Evolutionary conservation across 1,140 invertebrate species (phyloP), one percentile per base, ranked within the genome.

Genomic region (Parapsyche elsis): DNA sequence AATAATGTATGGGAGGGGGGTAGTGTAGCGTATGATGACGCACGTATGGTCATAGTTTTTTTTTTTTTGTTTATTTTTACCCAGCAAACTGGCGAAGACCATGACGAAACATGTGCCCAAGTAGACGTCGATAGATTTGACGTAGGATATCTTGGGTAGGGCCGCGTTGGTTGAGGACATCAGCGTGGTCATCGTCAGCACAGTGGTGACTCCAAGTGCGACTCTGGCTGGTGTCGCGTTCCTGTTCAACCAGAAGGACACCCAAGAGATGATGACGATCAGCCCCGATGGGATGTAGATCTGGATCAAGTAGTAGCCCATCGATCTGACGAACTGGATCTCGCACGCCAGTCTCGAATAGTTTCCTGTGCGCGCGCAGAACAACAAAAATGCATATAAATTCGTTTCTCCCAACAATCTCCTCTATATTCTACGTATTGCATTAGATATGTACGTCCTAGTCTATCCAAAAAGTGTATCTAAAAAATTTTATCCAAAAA

Each of bases 291-390:
- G 98, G 90, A 99, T 98, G 92, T 99, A 99, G 88, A 99, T 99
- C 91, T 99, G 98, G 90, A 99, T 99, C 85, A 99, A 91, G 91
- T 99, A 99, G 92, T 99, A 99, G 85, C 98, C 98, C 95, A 99
- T 97, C 85, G 96, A 98, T 82, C 98, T 94, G 80, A 97, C 96
- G 90, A 99, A 98, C 90, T 98, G 96, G 88, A 99, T 98, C 91
- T 98, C 96, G 90, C 96, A 98, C 80, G 97, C 96, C 91, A 99
- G 91, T 86, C 98, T 93, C 85, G 97, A 99, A 90, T 99, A 99
- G 91, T 99, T 98, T 91, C 98, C 97, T 98, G 90, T 38, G 64
- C 19, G 19, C 19, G 19, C 45, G 38, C 71, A 57, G 14, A 70
- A 9, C 26, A 64, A 77, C 16, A 64, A 64, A 46, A 73, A 73